Evolutionary conservation across 1,140 invertebrate species (phyloP).

Genomic region (Akabosia matsudoensis): DNA sequence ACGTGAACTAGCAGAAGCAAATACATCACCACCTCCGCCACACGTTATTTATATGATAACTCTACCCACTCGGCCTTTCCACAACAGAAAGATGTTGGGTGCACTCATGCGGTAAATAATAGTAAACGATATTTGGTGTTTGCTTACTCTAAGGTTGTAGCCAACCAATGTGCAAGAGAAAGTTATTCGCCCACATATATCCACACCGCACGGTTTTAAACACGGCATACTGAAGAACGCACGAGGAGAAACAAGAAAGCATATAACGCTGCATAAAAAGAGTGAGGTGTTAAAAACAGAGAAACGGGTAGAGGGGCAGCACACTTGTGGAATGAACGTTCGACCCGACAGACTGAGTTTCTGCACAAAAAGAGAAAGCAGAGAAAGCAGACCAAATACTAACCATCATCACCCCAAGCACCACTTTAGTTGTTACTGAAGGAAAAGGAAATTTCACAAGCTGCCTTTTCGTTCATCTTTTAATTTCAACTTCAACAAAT

Average conservation of each 20-base stretch:
- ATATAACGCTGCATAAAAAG: not conserved
- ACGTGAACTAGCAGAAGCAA: not conserved
- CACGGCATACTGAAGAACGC: not conserved
- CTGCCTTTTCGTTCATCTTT: too few species aligned
- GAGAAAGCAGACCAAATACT: too few species aligned
- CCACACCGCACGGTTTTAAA: not conserved
- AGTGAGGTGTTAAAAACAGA: not conserved
- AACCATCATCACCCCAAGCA: too few species aligned
- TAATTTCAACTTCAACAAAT: too few species aligned
- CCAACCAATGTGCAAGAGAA: too few species aligned
- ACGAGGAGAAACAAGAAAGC: not conserved
- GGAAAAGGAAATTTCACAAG: too few species aligned
- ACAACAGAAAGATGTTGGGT: too few species aligned
- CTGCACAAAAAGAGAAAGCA: not conserved
- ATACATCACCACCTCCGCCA: not conserved
- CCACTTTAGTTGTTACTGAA: too few species aligned
- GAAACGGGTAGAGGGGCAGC: not conserved
- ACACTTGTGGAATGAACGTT: slow-evolving; percentile 22
- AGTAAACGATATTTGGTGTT: too few species aligned
- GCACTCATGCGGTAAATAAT: too few species aligned
- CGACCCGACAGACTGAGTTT: not conserved
- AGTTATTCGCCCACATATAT: not conserved
- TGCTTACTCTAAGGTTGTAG: too few species aligned
- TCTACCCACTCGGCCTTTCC: too few species aligned
- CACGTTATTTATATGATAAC: not conserved